Base-by-base conservation (phyloP, 2,113 vertebrate species). In the Aix galericulata region DNA sequence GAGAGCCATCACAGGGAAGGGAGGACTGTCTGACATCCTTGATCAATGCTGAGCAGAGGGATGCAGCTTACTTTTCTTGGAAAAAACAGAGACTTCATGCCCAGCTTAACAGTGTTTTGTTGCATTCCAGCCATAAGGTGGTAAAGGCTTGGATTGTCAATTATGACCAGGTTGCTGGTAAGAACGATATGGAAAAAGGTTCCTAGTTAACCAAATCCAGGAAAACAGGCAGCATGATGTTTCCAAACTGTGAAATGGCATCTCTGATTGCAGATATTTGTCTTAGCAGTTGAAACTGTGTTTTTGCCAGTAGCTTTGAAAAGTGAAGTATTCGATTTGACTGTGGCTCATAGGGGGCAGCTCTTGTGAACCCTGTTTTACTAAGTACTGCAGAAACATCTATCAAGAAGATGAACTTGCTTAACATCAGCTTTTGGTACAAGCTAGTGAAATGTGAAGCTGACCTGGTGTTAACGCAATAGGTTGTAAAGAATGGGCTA, bases 341-440 rank as follows among this genome's bases (percentile, higher is more conserved):
- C 18, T 9, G 17, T 46, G 6, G 22, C n/a, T 90, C 69, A 23
- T 59, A n/a, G 64, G 4, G 4, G 2, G 0, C 2, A 38, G 8
- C 8, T 84, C 40, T 86, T 58, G 8, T 77, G 73, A 91, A 14
- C 25, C 9, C 18, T 46, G 2, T 63, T 92, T 80, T 69, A 59
- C 22, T 46, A 71, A 38, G 25, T 31, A 22, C 31, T 75, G 36
- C 29, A 77, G 8, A 69, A 66, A 88, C 44, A 63, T 1, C 0
- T 46, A 38, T 66, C 13, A 50, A n/a, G n/a, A 53, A 26, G 4
- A 13, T 87, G 29, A 36, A 32, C 25, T 83, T 74, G 52, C 17
- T 31, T 71, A 59, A 42, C 8, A 66, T 90, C 44, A 71, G 14
- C 40, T 88, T 69, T 83, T 12, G 32, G 62, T 63, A 59, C 36